A percentile compares a stretch with the other conserved stretches of the same genome.
phyloP scores from a whole-genome alignment of 1,140 invertebrate genomes.

The Euura lappo region DNA sequence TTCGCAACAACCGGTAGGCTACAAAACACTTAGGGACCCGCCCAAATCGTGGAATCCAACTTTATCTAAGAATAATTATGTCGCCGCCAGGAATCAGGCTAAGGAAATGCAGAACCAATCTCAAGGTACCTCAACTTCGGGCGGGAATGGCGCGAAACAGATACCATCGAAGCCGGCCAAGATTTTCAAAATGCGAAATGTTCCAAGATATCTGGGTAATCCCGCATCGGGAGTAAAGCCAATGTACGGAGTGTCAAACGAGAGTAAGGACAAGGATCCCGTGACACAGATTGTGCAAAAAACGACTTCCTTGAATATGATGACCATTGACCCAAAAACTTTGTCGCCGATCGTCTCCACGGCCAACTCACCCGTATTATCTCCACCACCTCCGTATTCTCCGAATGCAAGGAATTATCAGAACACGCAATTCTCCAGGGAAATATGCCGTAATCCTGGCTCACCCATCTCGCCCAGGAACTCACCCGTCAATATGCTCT shows the following conservation, averaged over 20 bases:
- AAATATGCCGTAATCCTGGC: conserved; percentile 45
- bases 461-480: conserved; percentile 49
- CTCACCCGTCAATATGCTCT: conserved; percentile 54
- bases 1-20: conserved; percentile 54
- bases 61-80: conserved; percentile 60
- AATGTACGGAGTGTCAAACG: conserved; percentile 61
- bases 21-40: conserved; percentile 65
- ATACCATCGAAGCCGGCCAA: conserved; percentile 60
- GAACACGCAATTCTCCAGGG: conserved; percentile 45
- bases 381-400: conserved; percentile 58
- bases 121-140: conserved; percentile 16
- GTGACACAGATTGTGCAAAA: conserved; percentile 24
- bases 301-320: conserved; percentile 51
- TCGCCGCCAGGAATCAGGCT: conserved; percentile 56
- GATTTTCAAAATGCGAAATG: conserved; percentile 67
- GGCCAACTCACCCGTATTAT: conserved; percentile 45
- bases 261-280: conserved; percentile 48
- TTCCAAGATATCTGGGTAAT: conserved; percentile 66
- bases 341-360: conserved; percentile 60
- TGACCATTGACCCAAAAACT: conserved; percentile 69
- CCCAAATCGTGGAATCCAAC: conserved; percentile 68
- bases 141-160: conserved; percentile 39
- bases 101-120: conserved; percentile 45
- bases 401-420: conserved; percentile 55
- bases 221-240: conserved; percentile 68